These are phyloP conservation scores for Marcusenius ussheri DNA, from an alignment of 2,113 vertebrate genomes.

Conservation along the genomic window DNA sequence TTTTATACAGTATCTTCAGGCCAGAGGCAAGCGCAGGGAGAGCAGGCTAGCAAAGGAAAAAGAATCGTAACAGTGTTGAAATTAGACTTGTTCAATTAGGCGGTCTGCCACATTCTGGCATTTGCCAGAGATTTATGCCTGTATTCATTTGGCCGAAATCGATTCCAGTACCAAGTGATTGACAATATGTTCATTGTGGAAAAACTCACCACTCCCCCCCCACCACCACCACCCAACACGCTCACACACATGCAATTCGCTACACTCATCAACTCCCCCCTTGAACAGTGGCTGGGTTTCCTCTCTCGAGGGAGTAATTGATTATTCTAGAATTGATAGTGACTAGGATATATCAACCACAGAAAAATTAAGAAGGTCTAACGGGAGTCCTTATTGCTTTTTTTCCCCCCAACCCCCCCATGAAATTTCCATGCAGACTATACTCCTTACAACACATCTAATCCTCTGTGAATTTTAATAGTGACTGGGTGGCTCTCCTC, in stretches of 20 bases:
- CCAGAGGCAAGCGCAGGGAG: conserved; percentile 29
- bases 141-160: conserved; percentile 27
- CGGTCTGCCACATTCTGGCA: conserved; percentile 22
- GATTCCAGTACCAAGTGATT: conserved; percentile 36
- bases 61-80: conserved; percentile 24
- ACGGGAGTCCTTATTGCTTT: neutral
- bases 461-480: neutral
- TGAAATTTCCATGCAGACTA: neutral
- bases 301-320: conserved; percentile 27
- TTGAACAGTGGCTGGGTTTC: conserved; percentile 12
- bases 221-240: neutral
- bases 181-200: conserved; percentile 36
- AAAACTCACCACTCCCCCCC: conserved; percentile 7
- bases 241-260: conserved; percentile 8
- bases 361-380: conserved; percentile 10
- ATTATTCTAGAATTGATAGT: conserved; percentile 22
- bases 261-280: neutral
- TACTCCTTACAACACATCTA: neutral
- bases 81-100: conserved; percentile 34
- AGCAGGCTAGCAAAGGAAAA: conserved; percentile 17
- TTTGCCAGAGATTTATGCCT: conserved; percentile 24
- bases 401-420: neutral
- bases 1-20: conserved; percentile 39
- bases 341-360: neutral
- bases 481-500: neutral